Conservation (phyloP, 1,140 invertebrate species). For the Trachymyrmex cornetzi region DNA sequence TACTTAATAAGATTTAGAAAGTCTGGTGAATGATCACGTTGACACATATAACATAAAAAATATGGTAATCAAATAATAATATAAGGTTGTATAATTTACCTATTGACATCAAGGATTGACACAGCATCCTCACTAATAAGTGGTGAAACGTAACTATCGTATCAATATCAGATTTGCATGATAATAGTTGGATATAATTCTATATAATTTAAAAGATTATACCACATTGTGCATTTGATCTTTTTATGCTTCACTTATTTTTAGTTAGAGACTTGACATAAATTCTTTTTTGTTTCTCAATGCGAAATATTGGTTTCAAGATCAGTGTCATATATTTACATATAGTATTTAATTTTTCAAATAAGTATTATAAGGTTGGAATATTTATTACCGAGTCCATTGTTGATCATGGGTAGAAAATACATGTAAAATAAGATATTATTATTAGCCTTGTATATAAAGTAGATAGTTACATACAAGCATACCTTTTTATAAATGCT, state of each 20-base stretch:
- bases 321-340: constrained; percentile 4
- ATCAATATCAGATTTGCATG: constrained; percentile 21
- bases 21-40: neutral
- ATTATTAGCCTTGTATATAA: neutral
- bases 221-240: neutral
- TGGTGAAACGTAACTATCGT: neutral
- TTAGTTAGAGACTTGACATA: neutral
- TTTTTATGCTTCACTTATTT: constrained; percentile 20
- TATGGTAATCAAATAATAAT: neutral
- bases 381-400: neutral
- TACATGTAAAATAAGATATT: neutral
- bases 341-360: neutral
- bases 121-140: constrained; percentile 6
- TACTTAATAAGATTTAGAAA: constrained; percentile 29
- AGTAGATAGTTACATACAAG: neutral
- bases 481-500: neutral
- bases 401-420: neutral
- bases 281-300: constrained; percentile 10
- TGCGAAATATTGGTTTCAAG: constrained; percentile 5
- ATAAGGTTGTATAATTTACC: constrained; percentile 3
- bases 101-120: neutral
- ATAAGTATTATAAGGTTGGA: neutral
- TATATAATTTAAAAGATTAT: constrained; percentile 7
- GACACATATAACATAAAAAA: neutral
- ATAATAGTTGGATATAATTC: neutral